phyloP scores from a whole-genome alignment of 2,797 vertebrate genomes.

The Lepus townsendii region DNA sequence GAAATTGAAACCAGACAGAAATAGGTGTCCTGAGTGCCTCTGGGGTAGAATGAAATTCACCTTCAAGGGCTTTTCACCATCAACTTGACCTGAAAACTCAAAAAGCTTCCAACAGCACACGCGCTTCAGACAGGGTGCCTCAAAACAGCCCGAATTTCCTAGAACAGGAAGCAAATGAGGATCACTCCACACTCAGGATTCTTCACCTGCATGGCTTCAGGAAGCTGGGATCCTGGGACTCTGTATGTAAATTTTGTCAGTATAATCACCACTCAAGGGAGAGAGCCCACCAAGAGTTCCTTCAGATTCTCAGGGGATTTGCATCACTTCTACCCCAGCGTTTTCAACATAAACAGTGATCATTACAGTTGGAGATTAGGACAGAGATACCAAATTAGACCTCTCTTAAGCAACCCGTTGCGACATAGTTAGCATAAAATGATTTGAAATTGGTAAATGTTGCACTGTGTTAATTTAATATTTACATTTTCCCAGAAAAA shows the following conservation, averaged over 20 bases:
- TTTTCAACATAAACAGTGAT: neutral
- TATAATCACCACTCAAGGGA: neutral
- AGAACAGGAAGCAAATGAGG: neutral
- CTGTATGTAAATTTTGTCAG: neutral
- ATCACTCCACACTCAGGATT: neutral
- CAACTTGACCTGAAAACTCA: neutral
- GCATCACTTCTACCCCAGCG: neutral
- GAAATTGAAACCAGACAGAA: neutral
- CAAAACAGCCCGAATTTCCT: neutral
- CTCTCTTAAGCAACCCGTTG: neutral
- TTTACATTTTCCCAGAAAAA: neutral
- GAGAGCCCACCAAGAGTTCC: neutral
- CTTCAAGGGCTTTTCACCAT: neutral
- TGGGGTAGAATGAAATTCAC: neutral
- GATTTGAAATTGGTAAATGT: neutral
- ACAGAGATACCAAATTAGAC: neutral
- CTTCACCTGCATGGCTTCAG: neutral
- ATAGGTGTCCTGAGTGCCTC: neutral
- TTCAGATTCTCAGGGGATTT: neutral
- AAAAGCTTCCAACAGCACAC: neutral
- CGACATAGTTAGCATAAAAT: neutral
- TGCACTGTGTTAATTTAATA: neutral
- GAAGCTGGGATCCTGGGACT: neutral
- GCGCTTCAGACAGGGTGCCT: neutral
- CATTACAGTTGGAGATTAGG: neutral